Evolutionary conservation across 2,113 vertebrate genomes (phyloP).

Genomic region (Nothoprocta perdicaria): DNA sequence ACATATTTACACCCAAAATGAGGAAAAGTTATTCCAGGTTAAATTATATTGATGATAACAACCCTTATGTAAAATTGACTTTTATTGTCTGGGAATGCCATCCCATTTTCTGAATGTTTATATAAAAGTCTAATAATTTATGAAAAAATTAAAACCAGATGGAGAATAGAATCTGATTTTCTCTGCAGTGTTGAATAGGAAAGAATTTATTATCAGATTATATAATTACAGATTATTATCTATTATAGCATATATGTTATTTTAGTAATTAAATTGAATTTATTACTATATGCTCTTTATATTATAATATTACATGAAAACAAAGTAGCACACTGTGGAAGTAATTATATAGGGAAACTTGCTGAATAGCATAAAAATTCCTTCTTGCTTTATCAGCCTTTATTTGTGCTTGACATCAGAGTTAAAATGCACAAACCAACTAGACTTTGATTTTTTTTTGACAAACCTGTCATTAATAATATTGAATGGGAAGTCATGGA

Average conservation of each 20-base stretch:
- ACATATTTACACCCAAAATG: neutral
- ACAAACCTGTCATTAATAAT: neutral
- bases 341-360: neutral
- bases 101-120: neutral
- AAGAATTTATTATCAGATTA: neutral
- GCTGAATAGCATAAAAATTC: neutral
- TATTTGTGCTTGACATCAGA: neutral
- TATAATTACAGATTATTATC: neutral
- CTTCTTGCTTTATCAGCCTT: neutral
- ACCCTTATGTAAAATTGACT: neutral
- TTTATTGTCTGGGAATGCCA: neutral
- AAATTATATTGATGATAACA: neutral
- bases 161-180: neutral
- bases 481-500: neutral
- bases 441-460: neutral
- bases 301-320: neutral
- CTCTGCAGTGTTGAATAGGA: neutral
- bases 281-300: neutral
- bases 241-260: neutral
- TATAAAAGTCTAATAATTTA: neutral
- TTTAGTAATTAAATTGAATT: neutral
- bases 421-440: neutral
- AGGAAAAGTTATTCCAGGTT: neutral
- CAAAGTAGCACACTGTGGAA: neutral
- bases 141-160: neutral